Evolutionary conservation across 2,797 vertebrate genomes (phyloP).

Genomic region (Pteropus rufus): DNA sequence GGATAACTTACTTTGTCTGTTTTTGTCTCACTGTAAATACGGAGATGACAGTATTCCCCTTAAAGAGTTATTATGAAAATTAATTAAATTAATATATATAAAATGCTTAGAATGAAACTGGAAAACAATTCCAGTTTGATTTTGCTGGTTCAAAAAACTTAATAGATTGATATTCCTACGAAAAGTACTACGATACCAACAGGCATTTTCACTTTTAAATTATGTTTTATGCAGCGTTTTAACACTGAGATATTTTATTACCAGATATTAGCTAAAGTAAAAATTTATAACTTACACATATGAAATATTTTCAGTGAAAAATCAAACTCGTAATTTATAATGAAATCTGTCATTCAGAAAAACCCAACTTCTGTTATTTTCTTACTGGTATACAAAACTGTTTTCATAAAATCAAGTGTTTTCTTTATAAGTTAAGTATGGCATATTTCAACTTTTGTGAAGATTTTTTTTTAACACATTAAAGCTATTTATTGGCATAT

Average conservation of each 20-base stretch:
- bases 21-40: neutral
- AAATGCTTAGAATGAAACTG: neutral
- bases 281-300: neutral
- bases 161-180: neutral
- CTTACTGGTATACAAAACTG: conserved; percentile 21
- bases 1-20: neutral
- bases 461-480: conserved; percentile 23
- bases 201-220: conserved; percentile 21
- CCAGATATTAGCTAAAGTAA: neutral
- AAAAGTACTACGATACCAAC: neutral
- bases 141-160: neutral
- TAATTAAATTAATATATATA: neutral
- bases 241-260: neutral
- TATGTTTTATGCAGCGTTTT: neutral
- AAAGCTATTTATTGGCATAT: neutral
- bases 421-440: neutral
- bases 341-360: neutral
- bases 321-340: neutral
- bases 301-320: conserved; percentile 21
- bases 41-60: neutral
- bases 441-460: neutral
- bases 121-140: neutral
- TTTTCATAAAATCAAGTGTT: conserved; percentile 46
- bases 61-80: neutral
- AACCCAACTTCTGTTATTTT: conserved; percentile 27